A percentile compares a stretch with the other conserved stretches of the same genome.
Conservation (phyloP, 2,797 vertebrate species). For the Ateles fusciceps region DNA sequence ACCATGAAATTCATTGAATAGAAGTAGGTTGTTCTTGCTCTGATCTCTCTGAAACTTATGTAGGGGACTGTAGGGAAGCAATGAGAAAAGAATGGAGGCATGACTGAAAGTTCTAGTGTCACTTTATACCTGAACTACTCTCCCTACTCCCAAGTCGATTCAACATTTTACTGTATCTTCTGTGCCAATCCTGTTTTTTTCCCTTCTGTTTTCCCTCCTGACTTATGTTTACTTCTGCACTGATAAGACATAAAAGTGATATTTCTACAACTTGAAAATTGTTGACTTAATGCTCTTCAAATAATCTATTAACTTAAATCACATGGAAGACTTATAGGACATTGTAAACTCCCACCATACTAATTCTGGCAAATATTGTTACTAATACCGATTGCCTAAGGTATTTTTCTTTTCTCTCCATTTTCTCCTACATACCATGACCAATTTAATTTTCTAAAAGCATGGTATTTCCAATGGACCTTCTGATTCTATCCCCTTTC, state of each 20-base stretch:
- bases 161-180: not conserved
- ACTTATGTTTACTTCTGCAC: not conserved
- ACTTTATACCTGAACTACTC: not conserved
- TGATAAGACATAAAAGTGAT: not conserved
- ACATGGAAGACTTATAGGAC: not conserved
- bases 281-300: not conserved
- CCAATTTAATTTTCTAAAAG: not conserved
- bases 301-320: not conserved
- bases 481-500: not conserved
- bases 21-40: not conserved
- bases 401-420: not conserved
- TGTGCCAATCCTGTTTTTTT: not conserved
- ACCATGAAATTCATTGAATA: not conserved
- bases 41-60: not conserved
- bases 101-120: not conserved
- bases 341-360: not conserved
- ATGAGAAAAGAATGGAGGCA: not conserved
- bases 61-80: not conserved
- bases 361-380: not conserved
- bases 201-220: not conserved
- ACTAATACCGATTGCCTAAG: not conserved
- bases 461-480: not conserved
- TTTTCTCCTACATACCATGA: not conserved
- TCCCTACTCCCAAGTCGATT: not conserved
- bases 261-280: not conserved